phyloP scores from a whole-genome alignment of 2,113 vertebrate species.

The Tachysurus vachellii region DNA sequence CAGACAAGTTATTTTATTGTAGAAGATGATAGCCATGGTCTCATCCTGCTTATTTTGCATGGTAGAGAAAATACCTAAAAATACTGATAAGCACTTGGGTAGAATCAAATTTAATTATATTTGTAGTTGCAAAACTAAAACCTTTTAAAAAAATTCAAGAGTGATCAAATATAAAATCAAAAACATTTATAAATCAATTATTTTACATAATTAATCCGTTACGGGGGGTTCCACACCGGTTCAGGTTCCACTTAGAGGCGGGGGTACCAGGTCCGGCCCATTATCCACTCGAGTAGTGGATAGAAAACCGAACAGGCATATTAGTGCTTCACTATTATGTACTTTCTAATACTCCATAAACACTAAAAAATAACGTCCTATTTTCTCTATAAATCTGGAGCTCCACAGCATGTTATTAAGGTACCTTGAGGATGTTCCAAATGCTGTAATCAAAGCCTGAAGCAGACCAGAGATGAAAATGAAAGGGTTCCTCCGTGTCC shows the following conservation, averaged over 20 bases:
- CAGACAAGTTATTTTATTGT: not conserved
- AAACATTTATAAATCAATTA: not conserved
- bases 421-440: conserved; percentile 95
- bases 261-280: no score
- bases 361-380: not conserved
- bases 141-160: not conserved
- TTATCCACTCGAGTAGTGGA: no score
- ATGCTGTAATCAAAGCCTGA: conserved; percentile 92
- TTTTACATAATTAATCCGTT: not conserved
- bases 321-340: not conserved
- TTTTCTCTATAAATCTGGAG: not conserved
- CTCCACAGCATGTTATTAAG: not conserved
- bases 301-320: not conserved
- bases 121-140: no score
- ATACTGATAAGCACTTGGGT: no score
- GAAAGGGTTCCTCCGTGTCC: conserved; percentile 90
- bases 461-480: conserved; percentile 86
- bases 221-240: no score
- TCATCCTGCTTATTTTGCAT: no score
- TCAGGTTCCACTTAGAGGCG: no score
- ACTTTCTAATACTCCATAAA: not conserved
- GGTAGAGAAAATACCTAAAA: no score
- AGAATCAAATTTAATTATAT: no score
- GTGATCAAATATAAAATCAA: not conserved
- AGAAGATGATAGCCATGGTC: no score